Evolutionary conservation across 2,113 vertebrate species (phyloP), one percentile per base, ranked within the genome.

Genomic region (Microtus montanus): DNA sequence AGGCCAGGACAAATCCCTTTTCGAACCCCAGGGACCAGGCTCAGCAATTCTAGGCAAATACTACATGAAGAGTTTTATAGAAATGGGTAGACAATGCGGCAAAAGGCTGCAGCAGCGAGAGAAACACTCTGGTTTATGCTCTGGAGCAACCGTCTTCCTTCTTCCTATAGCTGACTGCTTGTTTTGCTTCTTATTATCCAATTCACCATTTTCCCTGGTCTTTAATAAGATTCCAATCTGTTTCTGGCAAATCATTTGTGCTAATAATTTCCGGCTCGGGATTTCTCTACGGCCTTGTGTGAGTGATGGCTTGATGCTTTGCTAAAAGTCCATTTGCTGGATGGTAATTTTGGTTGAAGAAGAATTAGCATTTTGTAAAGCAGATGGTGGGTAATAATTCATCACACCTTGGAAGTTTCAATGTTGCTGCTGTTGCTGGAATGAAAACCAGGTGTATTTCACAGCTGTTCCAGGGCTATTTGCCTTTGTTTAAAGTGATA

Each of bases 301-400:
- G 90, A 98, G 97, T 96, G 97, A 98, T 97, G 98, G 96, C 71
- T 93, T 91, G 41, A 94, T 95, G 64, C 93, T 97, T 98, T 94
- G 79, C 90, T 82, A 93, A 96, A 79, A 97, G 90, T 95, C 96
- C 96, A 97, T 97, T 98, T 97, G 86, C 90, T 93, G 79, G 90
- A 94, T 88, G 86, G 49, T 90, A 95, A 96, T 96, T 98, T 97
- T 97, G 96, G 58, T 71, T 97, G 91, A 79, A 96, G 2, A 28
- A 77, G 78, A 95, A 98, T 97, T 97, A 97, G 94, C 93, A 95
- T 97, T 93, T 93, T 90, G 95, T 97, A 97, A 97, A 98, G 94
- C 82, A 97, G 92, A 97, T 97, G 93, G 74, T 87, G 58, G 64
- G 6, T 96, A 96, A 96, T 97, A 96, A 90, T 92, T 95, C 90